A percentile compares a stretch with the other conserved stretches of the same genome.
Conservation (phyloP, 2,888 invertebrate species). For the Dendrolimus pini region DNA sequence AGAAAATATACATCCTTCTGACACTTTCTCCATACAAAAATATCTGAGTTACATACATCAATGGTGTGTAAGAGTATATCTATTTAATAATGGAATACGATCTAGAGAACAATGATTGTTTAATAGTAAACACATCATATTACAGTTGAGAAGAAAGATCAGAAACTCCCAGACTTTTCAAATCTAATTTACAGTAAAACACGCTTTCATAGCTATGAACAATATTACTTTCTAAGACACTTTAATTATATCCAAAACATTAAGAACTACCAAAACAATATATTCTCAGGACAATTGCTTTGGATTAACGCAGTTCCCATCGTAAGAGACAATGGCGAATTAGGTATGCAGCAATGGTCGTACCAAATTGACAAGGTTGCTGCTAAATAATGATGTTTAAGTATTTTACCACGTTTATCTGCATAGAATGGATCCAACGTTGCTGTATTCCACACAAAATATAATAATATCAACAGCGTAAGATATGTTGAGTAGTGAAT, state of each 20-base stretch:
- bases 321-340: neutral
- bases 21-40: too few species aligned
- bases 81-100: too few species aligned
- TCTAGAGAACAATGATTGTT: too few species aligned
- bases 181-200: neutral
- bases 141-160: neutral
- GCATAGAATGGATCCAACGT: neutral
- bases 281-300: neutral
- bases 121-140: too few species aligned
- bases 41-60: too few species aligned
- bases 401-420: neutral
- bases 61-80: too few species aligned
- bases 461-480: too few species aligned
- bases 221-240: slow-evolving; percentile 6
- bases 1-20: too few species aligned
- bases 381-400: neutral
- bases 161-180: neutral
- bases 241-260: neutral
- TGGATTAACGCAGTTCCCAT: neutral
- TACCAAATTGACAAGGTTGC: neutral
- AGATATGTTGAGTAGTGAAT: too few species aligned
- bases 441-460: too few species aligned
- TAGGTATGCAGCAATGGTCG: neutral
- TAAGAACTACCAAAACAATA: neutral
- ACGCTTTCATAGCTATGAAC: slow-evolving; percentile 1